These are phyloP conservation scores for Struthio camelus DNA, from an alignment of 2,113 vertebrate genomes.

Conservation along the genomic window DNA sequence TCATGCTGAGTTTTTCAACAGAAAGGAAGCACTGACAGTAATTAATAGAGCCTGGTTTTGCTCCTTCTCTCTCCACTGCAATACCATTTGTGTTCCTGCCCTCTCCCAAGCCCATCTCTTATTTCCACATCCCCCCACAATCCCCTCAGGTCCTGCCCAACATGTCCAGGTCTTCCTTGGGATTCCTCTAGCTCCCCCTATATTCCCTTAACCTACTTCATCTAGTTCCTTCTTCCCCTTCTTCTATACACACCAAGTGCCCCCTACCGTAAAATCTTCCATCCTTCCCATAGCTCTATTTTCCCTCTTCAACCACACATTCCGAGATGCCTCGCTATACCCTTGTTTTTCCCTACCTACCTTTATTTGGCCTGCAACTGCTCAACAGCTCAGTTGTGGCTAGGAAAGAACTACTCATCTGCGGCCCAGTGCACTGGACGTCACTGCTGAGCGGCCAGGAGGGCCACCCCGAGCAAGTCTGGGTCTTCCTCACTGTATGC, in stretches of 20 bases:
- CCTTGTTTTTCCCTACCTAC: not conserved
- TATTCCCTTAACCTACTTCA: not conserved
- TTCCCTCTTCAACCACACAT: not conserved
- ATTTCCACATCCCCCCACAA: not conserved
- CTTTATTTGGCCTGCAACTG: not conserved
- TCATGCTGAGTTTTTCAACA: not conserved
- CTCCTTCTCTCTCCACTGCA: not conserved
- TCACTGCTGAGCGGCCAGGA: not conserved
- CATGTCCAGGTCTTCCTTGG: not conserved
- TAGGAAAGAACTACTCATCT: not conserved
- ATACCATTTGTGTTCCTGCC: not conserved
- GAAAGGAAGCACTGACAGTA: not conserved
- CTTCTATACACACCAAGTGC: not conserved
- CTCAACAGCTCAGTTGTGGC: not conserved
- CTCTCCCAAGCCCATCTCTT: not conserved
- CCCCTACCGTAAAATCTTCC: not conserved
- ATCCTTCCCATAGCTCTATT: not conserved
- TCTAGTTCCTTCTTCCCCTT: not conserved
- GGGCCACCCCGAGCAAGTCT: not conserved
- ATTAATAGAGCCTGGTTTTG: not conserved
- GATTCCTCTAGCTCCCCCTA: not conserved
- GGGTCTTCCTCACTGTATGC: not conserved
- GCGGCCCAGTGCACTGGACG: not conserved
- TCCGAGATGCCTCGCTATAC: not conserved
- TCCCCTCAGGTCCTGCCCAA: not conserved